Conservation (phyloP, 2,888 invertebrate species). For the Diadegma fenestrale region DNA sequence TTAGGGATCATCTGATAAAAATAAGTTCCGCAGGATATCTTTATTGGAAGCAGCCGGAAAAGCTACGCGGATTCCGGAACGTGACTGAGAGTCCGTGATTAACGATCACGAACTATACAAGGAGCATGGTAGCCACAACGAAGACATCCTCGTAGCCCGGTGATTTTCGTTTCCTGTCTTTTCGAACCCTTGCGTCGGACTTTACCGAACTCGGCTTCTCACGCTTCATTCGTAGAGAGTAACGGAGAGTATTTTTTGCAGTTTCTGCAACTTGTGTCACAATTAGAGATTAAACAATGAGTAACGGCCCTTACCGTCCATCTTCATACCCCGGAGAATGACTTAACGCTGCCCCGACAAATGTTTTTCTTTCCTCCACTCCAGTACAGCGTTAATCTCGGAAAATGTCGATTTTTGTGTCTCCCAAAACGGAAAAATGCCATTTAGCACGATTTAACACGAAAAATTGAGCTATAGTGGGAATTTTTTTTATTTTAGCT, state of each 20-base stretch:
- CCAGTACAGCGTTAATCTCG: not conserved
- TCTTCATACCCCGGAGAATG: not conserved
- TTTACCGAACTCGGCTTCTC: conserved; percentile 7
- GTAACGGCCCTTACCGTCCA: not conserved
- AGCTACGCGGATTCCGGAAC: conserved; percentile 60
- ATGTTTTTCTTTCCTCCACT: not conserved
- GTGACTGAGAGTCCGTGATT: conserved; percentile 18
- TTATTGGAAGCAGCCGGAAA: conserved; percentile 72
- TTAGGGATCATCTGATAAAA: conserved; percentile 67
- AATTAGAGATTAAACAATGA: not conserved
- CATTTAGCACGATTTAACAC: conserved; percentile 4
- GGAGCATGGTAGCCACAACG: conserved; percentile 2
- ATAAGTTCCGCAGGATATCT: conserved; percentile 70
- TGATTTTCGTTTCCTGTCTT: conserved; percentile 23
- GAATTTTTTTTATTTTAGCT: not conserved
- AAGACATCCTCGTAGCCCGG: not conserved
- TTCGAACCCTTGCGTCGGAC: conserved; percentile 27
- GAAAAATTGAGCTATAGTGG: not conserved
- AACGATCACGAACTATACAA: conserved; percentile 3
- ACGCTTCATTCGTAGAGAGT: conserved; percentile 9
- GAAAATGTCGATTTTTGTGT: not conserved
- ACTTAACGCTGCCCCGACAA: not conserved
- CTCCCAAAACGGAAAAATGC: not conserved
- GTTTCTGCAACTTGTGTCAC: not conserved
- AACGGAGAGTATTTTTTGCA: not conserved